Percentiles rank a stretch among this genome's conserved stretches.
These are phyloP conservation scores for Halcyon badia DNA, from an alignment of 2,797 vertebrate genomes.

Conservation along the genomic window DNA sequence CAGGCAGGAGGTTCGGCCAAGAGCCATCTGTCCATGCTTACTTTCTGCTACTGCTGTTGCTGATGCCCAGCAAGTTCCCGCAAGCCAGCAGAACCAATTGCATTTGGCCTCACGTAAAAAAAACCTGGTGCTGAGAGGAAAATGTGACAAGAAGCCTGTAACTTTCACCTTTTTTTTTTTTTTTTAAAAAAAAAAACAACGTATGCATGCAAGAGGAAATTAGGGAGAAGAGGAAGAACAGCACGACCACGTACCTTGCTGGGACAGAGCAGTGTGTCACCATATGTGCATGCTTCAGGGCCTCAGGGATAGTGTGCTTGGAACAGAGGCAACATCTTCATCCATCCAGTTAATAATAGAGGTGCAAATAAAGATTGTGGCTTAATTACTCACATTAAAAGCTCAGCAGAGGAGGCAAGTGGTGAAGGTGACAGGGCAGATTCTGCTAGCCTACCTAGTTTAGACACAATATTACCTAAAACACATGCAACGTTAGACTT, in stretches of 20 bases:
- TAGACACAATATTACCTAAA: not conserved
- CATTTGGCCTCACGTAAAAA: not conserved
- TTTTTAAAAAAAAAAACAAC: not conserved
- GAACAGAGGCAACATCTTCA: not conserved
- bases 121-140: not conserved
- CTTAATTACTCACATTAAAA: not conserved
- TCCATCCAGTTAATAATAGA: not conserved
- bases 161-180: not conserved
- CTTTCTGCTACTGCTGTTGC: not conserved
- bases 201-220: not conserved
- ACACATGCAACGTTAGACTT: accelerated
- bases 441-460: not conserved
- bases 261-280: not conserved
- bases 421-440: not conserved
- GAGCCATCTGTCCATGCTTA: slow-evolving; percentile 46
- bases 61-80: not conserved
- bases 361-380: not conserved
- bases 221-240: not conserved
- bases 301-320: not conserved
- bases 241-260: not conserved
- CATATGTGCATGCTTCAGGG: slow-evolving; percentile 6
- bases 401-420: not conserved
- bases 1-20: slow-evolving; percentile 12
- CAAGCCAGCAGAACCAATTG: not conserved
- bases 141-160: not conserved